These are phyloP conservation scores for Cynopterus brachyotis DNA, from an alignment of 2,113 vertebrate species.

Conservation along the genomic window DNA sequence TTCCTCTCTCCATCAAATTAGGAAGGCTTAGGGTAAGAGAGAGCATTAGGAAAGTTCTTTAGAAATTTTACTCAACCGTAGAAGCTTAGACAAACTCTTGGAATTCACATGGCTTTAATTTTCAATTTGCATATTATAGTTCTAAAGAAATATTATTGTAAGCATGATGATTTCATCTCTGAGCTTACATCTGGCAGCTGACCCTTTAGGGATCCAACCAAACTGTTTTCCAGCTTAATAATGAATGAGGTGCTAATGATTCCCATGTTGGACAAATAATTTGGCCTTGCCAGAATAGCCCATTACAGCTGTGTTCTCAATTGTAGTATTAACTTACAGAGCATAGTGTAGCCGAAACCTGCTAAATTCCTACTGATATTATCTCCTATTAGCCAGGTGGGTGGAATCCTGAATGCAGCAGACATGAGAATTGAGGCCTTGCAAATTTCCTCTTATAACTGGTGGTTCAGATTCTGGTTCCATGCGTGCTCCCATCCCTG, in stretches of 20 bases:
- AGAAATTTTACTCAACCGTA: not conserved
- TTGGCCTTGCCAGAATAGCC: constrained; percentile 8
- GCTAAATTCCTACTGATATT: not conserved
- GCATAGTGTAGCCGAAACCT: not conserved
- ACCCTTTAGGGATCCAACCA: constrained; percentile 45
- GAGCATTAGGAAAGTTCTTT: not conserved
- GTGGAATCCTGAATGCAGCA: not conserved
- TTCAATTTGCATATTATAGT: constrained; percentile 48
- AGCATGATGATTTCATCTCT: not conserved
- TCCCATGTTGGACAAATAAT: constrained; percentile 56
- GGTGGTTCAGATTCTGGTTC: not conserved
- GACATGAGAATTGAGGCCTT: not conserved
- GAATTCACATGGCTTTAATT: not conserved
- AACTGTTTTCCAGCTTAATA: constrained; percentile 51
- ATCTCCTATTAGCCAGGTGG: not conserved
- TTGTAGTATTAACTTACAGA: constrained; percentile 23
- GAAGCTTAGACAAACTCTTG: not conserved
- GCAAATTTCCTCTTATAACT: not conserved
- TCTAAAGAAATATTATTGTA: constrained; percentile 4
- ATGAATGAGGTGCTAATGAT: constrained; percentile 62
- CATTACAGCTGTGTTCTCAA: not conserved
- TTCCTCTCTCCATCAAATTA: not conserved
- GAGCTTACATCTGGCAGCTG: constrained; percentile 49
- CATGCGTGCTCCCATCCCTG: not conserved
- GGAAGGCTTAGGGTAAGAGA: not conserved